Conservation (phyloP, 2,888 invertebrate species). For the Nymphalis polychloros region DNA sequence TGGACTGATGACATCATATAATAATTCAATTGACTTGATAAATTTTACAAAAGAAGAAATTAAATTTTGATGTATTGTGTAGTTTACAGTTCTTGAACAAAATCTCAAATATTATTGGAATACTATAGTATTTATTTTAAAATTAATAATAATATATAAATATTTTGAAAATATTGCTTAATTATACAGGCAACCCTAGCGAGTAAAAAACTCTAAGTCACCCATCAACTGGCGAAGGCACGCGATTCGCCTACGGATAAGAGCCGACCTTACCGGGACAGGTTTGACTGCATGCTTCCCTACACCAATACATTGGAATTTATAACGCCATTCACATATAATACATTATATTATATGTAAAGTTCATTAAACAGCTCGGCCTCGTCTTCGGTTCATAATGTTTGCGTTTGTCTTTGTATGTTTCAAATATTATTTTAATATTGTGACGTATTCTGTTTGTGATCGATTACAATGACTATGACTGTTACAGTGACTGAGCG, state of each 20-base stretch:
- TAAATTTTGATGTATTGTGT: too few species aligned
- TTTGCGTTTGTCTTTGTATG: neutral
- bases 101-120: too few species aligned
- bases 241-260: constrained; percentile 69
- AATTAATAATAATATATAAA: too few species aligned
- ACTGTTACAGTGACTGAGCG: too few species aligned
- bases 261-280: constrained; percentile 72
- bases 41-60: too few species aligned
- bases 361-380: constrained; percentile 18
- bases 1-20: too few species aligned
- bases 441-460: too few species aligned
- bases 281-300: constrained; percentile 72
- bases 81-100: too few species aligned
- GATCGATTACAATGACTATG: too few species aligned
- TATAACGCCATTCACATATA: constrained; percentile 48
- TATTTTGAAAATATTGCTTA: neutral
- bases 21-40: too few species aligned
- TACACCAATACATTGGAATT: constrained; percentile 52
- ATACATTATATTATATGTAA: constrained; percentile 11
- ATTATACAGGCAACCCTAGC: neutral
- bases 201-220: constrained; percentile 21
- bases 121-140: too few species aligned
- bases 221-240: constrained; percentile 43
- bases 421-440: too few species aligned
- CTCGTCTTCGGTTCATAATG: neutral